phyloP scores from a whole-genome alignment of 2,888 invertebrate species.

The Catocala fraxini region DNA sequence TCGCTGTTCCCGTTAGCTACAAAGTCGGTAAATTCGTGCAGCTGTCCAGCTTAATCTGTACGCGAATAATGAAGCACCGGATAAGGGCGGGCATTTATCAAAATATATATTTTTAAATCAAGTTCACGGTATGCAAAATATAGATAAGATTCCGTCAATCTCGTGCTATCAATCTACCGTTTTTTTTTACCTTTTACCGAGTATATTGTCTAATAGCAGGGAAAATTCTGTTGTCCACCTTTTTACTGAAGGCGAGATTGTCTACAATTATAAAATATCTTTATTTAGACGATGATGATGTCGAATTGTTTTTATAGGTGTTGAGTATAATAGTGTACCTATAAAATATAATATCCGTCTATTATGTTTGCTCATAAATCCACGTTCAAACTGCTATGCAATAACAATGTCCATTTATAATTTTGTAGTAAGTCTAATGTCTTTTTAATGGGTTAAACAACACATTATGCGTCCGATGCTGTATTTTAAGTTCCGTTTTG shows the following conservation, averaged over 20 bases:
- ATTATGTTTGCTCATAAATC: slow-evolving; percentile 3
- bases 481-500: slow-evolving; percentile 11
- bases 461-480: not conserved
- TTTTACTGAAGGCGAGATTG: not conserved
- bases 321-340: slow-evolving; percentile 4
- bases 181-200: too few species aligned
- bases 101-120: slow-evolving; percentile 15
- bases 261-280: slow-evolving; percentile 1
- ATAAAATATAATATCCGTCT: slow-evolving; percentile 11
- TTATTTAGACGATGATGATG: slow-evolving; percentile 10
- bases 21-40: slow-evolving; percentile 16
- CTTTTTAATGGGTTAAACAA: slow-evolving; percentile 6
- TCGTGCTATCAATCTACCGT: too few species aligned
- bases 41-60: slow-evolving; percentile 26
- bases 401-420: slow-evolving; percentile 2
- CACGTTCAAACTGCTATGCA: not conserved
- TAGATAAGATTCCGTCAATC: slow-evolving; percentile 6
- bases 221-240: not conserved
- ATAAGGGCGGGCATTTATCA: slow-evolving; percentile 7
- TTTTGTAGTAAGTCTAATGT: slow-evolving; percentile 3
- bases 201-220: too few species aligned
- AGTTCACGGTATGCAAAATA: not conserved
- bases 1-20: slow-evolving; percentile 34
- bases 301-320: slow-evolving; percentile 13
- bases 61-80: slow-evolving; percentile 24